Percentiles rank a stretch among this genome's conserved stretches.
Evolutionary conservation across 1,140 invertebrate genomes (phyloP).

Genomic region (Agraylea sexmaculata): DNA sequence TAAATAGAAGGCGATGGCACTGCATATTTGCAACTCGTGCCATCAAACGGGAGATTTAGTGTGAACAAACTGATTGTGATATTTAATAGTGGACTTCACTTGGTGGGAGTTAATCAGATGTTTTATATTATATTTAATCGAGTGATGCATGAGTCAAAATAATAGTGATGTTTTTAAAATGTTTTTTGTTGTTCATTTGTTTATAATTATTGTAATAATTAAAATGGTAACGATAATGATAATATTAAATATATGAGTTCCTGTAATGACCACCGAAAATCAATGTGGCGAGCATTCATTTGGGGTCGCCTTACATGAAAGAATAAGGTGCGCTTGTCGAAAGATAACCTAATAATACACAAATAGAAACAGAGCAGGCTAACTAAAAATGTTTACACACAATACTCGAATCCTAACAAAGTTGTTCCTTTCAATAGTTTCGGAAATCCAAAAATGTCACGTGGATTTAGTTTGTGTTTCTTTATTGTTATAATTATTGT

Average conservation of each 20-base stretch:
- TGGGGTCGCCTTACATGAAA: too few species aligned
- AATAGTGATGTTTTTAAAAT: slow-evolving; percentile 7
- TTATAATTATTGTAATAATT: slow-evolving; percentile 15
- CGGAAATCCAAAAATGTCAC: too few species aligned
- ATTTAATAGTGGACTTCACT: slow-evolving; percentile 20
- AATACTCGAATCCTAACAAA: too few species aligned
- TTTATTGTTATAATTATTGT: too few species aligned
- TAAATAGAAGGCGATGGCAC: slow-evolving; percentile 16
- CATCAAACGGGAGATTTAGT: slow-evolving; percentile 15
- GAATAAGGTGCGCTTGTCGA: too few species aligned
- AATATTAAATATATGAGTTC: too few species aligned
- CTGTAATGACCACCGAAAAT: slow-evolving; percentile 13
- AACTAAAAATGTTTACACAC: too few species aligned
- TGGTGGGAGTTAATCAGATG: slow-evolving; percentile 17
- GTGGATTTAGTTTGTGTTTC: too few species aligned
- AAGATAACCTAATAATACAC: too few species aligned
- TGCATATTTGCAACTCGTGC: slow-evolving; percentile 11
- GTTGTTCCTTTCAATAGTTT: too few species aligned
- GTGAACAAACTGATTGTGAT: slow-evolving; percentile 23
- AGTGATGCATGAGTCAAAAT: slow-evolving; percentile 13
- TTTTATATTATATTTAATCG: slow-evolving; percentile 19
- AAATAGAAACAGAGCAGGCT: too few species aligned
- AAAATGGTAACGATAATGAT: too few species aligned
- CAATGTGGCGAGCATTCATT: slow-evolving; percentile 3
- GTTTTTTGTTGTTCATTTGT: slow-evolving; percentile 12